Percentiles rank a stretch among this genome's conserved stretches.
Conservation (phyloP, 2,113 vertebrate genomes). For the Brienomyrus brachyistius region DNA sequence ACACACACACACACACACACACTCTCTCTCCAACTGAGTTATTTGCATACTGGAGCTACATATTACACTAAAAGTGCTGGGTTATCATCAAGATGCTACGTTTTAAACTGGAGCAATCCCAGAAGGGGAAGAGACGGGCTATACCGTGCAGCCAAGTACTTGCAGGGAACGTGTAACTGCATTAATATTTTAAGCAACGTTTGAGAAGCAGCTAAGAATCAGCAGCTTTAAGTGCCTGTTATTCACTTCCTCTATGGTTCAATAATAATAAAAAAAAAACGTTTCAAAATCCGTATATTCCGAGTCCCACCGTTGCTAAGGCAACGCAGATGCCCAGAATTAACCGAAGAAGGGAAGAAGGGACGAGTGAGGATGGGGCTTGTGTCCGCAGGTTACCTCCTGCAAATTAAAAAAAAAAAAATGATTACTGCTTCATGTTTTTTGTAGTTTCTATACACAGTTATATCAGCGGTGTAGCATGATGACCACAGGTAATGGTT, state of each 20-base stretch:
- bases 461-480: not conserved
- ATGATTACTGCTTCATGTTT: not conserved
- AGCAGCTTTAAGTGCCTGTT: not conserved
- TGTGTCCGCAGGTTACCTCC: conserved; percentile 6
- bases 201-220: not conserved
- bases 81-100: not conserved
- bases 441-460: not conserved
- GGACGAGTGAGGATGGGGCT: not conserved
- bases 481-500: not conserved
- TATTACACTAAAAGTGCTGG: conserved; percentile 15
- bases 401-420: not conserved
- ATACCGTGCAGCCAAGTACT: not conserved
- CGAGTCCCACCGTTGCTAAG: conserved; percentile 51
- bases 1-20: not conserved
- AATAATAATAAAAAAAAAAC: not conserved
- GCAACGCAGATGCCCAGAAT: conserved; percentile 51
- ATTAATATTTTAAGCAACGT: not conserved
- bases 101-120: not conserved
- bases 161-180: not conserved
- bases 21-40: not conserved
- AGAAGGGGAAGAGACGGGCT: not conserved
- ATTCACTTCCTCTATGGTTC: not conserved
- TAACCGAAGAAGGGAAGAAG: conserved; percentile 39
- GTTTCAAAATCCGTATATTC: conserved; percentile 49
- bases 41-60: conserved; percentile 16